Base-by-base conservation (phyloP, 1,140 invertebrate genomes). In the Dendrolimus punctatus region DNA sequence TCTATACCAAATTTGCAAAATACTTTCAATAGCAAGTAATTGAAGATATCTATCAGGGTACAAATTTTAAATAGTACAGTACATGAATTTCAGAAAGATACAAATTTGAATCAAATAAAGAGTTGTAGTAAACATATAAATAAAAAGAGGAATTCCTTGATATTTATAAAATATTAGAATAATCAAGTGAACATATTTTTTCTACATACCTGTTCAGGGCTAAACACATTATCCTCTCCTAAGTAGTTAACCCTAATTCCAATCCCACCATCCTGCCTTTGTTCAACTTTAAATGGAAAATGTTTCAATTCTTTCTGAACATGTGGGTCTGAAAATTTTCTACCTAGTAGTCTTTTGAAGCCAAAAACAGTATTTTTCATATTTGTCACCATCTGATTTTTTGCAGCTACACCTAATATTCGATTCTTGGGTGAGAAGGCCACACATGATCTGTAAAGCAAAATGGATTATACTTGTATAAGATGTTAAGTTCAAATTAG, bases 341-440 rank as follows among this genome's bases (percentile, higher is more conserved):
- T 89, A 44, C 97, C 98, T 62, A 99, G 83, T 38, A 99, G 87
- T 71, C 95, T 90, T 88, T 99, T 99, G 76, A 99, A 98, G 49
- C 94, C 94, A 88, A 93, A 93, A 50, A 99, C 91, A 53, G 98
- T 99, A 79, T 99, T 99, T 81, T 96, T 98, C 90, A 98, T 93
- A 79, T 99, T 99, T 62, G 96, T 99, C 8, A 98, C 93, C 87
- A 95, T 93, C 79, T 99, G 97, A 79, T 98, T 98, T 83, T 98
- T 99, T 38, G 98, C 98, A 45, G 96, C 95, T 10, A 98, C 96
- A 42, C 98, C 98, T 71, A 99, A 91, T 66, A 96, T 93, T 66
- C 98, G 92, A 68, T 94, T 97, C 73, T 95, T 97, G 42, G 92
- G 92, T 73, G 94, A 95, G 85, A 99, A 98, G 38, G 97, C 97